Base-by-base conservation (phyloP, 2,113 vertebrate genomes). In the Eleginops maclovinus region DNA sequence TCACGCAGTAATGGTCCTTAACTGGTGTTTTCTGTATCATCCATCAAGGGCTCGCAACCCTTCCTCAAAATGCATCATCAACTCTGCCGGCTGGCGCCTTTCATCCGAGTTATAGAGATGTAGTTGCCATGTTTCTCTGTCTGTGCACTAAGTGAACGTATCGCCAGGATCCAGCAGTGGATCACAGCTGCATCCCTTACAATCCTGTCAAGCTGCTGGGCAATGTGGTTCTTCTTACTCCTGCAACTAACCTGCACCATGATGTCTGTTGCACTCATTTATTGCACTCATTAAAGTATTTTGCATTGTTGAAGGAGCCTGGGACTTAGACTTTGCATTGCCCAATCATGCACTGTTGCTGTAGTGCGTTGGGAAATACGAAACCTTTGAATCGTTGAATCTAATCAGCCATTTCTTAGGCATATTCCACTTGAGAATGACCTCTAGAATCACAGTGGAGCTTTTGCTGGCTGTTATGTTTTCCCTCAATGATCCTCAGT, bases 1-100 rank as follows among this genome's bases (percentile, higher is more conserved):
- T 78, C 71, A 54, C 50, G 40, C 61, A 41, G 78, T 41, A 80
- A 79, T 77, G 46, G 69, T 44, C 61, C 77, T 78, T 73, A 75
- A 75, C 72, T 73, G 50, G 56, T 77, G 47, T 81, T 76, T 61
- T 81, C 58, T 79, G 59, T 62, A 62, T 85, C 76, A 87, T 87
- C 80, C 55, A 63, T 79, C 63, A 76, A 28, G 71, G 49, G 21
- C 59, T 58, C 47, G 44, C 62, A 76, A 44, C 1, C 24, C 8
- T 24, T 58, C 65, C 69, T 68, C 51, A 65, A 46, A 74, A 80
- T 68, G 68, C 83, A 76, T 69, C 60, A 71, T 76, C 67, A 67
- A 79, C 50, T 63, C 71, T 58, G 66, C 24, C 14, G 51, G 19
- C 28, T 24, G 11, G 58, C 17, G 56, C 61, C 65, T 65, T 51